Percentiles rank a stretch among this genome's conserved stretches.
These are phyloP conservation scores for Trididemnum clinides DNA, from an alignment of 23 tunicate species.

Conservation along the genomic window DNA sequence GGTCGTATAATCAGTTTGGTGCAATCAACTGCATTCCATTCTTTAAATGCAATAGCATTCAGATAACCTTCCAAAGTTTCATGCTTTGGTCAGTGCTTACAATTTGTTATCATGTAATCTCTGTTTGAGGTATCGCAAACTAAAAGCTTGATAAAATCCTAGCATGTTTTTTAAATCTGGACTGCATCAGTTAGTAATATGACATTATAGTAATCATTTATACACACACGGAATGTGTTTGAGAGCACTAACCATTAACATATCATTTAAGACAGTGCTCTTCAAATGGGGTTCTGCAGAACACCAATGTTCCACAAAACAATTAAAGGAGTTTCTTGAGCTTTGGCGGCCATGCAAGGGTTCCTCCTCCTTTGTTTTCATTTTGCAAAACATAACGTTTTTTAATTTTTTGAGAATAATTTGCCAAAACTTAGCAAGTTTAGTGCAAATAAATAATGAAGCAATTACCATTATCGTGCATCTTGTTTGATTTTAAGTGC, in stretches of 20 bases:
- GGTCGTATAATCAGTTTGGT: background rate
- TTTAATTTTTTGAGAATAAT: too few species aligned
- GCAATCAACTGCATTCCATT: conserved; percentile 13
- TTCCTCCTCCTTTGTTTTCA: too few species aligned
- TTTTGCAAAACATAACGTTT: too few species aligned
- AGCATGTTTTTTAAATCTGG: background rate
- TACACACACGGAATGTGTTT: conserved; percentile 18
- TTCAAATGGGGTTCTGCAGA: too few species aligned
- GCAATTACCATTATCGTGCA: too few species aligned
- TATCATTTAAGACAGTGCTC: too few species aligned
- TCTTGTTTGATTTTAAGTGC: too few species aligned
- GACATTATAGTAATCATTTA: conserved; percentile 9
- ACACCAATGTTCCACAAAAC: too few species aligned
- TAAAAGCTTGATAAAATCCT: conserved; percentile 14
- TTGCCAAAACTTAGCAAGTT: too few species aligned
- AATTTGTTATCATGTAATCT: conserved; percentile 1
- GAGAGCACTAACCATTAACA: conserved; percentile 17
- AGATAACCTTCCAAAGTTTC: background rate
- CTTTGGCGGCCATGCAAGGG: too few species aligned
- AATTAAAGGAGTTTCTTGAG: too few species aligned
- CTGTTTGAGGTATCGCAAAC: conserved; percentile 14
- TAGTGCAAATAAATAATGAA: too few species aligned
- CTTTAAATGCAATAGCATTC: conserved; percentile 8
- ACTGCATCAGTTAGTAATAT: conserved; percentile 11
- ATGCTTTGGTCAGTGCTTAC: background rate